Percentiles rank a stretch among this genome's conserved stretches.
Conservation (phyloP, 2,113 vertebrate species). For the Mungos mungo region DNA sequence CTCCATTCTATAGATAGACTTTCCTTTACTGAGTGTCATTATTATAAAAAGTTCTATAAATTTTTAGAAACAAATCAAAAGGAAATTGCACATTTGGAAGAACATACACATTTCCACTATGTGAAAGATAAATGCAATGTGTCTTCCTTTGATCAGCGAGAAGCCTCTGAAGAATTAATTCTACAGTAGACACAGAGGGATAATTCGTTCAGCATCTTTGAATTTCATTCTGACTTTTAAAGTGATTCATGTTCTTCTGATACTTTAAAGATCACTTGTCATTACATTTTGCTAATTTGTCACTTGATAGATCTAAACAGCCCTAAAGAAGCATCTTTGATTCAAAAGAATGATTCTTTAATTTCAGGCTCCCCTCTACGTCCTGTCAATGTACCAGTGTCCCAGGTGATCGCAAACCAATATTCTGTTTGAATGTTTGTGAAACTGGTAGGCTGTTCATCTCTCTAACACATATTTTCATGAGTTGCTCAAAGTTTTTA, state of each 20-base stretch:
- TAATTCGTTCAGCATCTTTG: conserved; percentile 48
- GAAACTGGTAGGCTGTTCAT: not conserved
- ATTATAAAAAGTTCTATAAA: conserved; percentile 42
- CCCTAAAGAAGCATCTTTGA: conserved; percentile 8
- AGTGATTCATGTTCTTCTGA: conserved; percentile 12
- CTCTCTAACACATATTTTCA: not conserved
- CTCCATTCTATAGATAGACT: not conserved
- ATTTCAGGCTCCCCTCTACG: not conserved
- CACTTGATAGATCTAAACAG: conserved; percentile 42
- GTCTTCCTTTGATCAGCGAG: conserved; percentile 53
- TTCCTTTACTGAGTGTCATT: not conserved
- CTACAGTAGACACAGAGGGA: not conserved
- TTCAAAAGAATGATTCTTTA: conserved; percentile 34
- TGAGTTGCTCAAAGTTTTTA: not conserved
- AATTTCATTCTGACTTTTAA: conserved; percentile 41
- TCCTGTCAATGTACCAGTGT: not conserved
- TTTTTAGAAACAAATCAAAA: conserved; percentile 34
- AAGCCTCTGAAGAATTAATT: conserved; percentile 46
- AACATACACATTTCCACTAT: not conserved
- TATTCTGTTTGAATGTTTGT: not conserved
- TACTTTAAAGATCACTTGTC: conserved; percentile 59
- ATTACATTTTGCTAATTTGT: conserved; percentile 32
- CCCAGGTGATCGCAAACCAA: not conserved
- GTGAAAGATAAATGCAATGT: not conserved
- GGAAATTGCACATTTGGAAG: conserved; percentile 36